phyloP scores from a whole-genome alignment of 2,113 vertebrate genomes.

The Ardeotis arabs region DNA sequence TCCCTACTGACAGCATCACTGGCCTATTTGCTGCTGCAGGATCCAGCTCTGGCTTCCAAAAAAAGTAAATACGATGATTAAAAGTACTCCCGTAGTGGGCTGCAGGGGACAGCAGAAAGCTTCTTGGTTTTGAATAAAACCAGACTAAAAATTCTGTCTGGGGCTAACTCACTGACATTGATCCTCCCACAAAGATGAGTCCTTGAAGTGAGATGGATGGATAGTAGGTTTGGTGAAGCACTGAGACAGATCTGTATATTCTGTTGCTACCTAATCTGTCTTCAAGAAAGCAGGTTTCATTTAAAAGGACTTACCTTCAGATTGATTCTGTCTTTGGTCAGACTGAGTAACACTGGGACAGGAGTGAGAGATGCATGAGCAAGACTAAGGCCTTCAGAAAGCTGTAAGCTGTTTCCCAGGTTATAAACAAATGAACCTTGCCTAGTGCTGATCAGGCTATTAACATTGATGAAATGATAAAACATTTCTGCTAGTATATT shows the following conservation, averaged over 20 bases:
- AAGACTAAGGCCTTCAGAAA: background rate
- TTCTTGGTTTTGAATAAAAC: background rate
- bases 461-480: background rate
- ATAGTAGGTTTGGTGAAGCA: background rate
- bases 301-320: background rate
- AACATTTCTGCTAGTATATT: background rate
- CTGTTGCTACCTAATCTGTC: background rate
- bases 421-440: background rate
- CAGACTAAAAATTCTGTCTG: background rate
- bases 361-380: background rate
- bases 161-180: background rate
- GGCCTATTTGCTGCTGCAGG: constrained; percentile 30
- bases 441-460: background rate
- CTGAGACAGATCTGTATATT: background rate
- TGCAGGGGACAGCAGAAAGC: constrained; percentile 2
- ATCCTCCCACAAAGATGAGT: background rate
- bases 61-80: constrained; percentile 68
- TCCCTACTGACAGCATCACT: constrained; percentile 23
- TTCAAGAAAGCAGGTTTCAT: background rate
- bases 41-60: constrained; percentile 8
- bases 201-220: background rate
- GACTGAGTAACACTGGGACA: background rate
- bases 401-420: background rate
- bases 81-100: background rate
- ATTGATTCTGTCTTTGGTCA: background rate